phyloP scores from a whole-genome alignment of 2,113 vertebrate genomes.

The Euleptes europaea region DNA sequence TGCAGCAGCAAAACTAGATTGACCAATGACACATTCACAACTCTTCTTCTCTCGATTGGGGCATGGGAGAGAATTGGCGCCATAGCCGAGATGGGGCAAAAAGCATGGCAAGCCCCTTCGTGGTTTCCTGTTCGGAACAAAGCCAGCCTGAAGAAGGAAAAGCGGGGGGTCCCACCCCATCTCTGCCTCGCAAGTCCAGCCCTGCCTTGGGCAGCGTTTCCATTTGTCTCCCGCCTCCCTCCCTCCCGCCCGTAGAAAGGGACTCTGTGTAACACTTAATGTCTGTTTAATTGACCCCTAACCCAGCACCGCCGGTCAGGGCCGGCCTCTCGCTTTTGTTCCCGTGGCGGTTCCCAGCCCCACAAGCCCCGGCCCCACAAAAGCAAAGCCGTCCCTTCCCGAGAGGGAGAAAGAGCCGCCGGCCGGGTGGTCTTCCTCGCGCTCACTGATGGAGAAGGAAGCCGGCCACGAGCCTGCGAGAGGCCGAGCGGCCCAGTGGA shows the following conservation, averaged over 20 bases:
- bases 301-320: fast-evolving
- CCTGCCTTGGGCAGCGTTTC: background rate
- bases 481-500: background rate
- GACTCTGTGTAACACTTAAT: fast-evolving
- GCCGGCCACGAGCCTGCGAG: background rate
- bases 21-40: too few relatives aligned
- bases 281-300: background rate
- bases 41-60: too few relatives aligned
- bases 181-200: background rate
- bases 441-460: background rate
- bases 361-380: fast-evolving
- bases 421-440: background rate
- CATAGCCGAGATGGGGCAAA: background rate
- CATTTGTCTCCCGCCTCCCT: background rate
- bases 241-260: background rate
- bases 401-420: background rate
- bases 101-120: background rate
- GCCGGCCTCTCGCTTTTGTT: background rate
- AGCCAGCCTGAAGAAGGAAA: background rate
- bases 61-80: background rate
- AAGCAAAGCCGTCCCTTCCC: fast-evolving
- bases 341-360: fast-evolving
- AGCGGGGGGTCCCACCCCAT: too few relatives aligned
- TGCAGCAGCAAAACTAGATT: too few relatives aligned
- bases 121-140: background rate